Evolutionary conservation across 1,140 invertebrate genomes (phyloP).

Genomic region (Drosophila kurseongensis): DNA sequence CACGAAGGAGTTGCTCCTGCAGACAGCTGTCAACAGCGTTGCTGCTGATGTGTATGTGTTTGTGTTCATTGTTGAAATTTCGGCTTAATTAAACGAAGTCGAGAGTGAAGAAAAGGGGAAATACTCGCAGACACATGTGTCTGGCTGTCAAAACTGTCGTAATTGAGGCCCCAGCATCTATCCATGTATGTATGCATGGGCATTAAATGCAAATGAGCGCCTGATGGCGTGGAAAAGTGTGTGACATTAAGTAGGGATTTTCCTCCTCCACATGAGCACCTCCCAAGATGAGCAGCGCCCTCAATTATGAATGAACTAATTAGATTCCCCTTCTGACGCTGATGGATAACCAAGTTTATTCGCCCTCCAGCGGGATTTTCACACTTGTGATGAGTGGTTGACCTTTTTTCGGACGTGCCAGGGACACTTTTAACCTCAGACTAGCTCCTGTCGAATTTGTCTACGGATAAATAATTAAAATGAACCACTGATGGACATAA

Average conservation of each 20-base stretch:
- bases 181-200: slow-evolving; percentile 2
- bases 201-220: slow-evolving; percentile 63
- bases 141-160: slow-evolving; percentile 42
- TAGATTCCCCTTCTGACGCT: slow-evolving; percentile 49
- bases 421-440: slow-evolving; percentile 10
- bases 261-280: slow-evolving; percentile 10
- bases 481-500: slow-evolving; percentile 8
- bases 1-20: slow-evolving; percentile 9
- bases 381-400: slow-evolving; percentile 49
- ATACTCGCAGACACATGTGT: slow-evolving; percentile 25
- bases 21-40: slow-evolving; percentile 42
- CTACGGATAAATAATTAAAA: slow-evolving; percentile 48
- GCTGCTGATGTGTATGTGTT: slow-evolving; percentile 37
- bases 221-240: slow-evolving; percentile 47
- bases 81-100: slow-evolving; percentile 72
- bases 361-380: slow-evolving; percentile 30
- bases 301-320: slow-evolving; percentile 77
- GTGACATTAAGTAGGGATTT: slow-evolving; percentile 35
- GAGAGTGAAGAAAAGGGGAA: slow-evolving; percentile 56
- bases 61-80: slow-evolving; percentile 68
- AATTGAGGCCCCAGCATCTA: slow-evolving; percentile 28
- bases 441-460: slow-evolving; percentile 31
- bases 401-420: slow-evolving; percentile 16
- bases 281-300: slow-evolving; percentile 31
- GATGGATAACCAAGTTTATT: slow-evolving; percentile 40